phyloP scores from a whole-genome alignment of 1,140 invertebrate genomes.

The Aphaenogaster ashmeadi region DNA sequence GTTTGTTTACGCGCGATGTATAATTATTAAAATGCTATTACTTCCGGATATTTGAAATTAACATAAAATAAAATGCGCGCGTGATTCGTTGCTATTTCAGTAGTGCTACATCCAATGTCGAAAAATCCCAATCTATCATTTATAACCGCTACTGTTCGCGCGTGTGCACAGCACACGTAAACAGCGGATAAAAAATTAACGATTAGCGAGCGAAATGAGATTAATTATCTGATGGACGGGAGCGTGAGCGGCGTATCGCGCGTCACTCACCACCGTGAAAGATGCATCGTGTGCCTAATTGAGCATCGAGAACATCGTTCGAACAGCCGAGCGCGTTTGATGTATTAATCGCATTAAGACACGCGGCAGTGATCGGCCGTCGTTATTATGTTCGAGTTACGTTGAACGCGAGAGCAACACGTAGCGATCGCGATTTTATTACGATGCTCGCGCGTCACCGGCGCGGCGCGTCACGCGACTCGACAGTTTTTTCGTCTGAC shows the following conservation, averaged over 20 bases:
- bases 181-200: background rate
- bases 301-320: slow-evolving; percentile 42
- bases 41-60: background rate
- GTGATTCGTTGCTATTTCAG: background rate
- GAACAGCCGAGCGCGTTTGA: slow-evolving; percentile 7
- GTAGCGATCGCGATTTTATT: slow-evolving; percentile 22
- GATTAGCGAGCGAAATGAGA: slow-evolving; percentile 12
- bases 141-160: background rate
- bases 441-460: background rate
- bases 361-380: slow-evolving; percentile 21
- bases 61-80: background rate
- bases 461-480: slow-evolving; percentile 14
- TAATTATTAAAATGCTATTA: background rate
- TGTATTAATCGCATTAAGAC: slow-evolving; percentile 38
- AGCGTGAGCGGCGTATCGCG: background rate
- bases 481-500: slow-evolving; percentile 16
- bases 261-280: slow-evolving; percentile 16
- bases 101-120: background rate
- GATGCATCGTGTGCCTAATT: slow-evolving; percentile 50
- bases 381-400: slow-evolving; percentile 12
- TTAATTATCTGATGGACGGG: slow-evolving; percentile 35
- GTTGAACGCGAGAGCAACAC: background rate
- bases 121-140: background rate
- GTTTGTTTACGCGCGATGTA: background rate
- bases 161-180: background rate